Evolutionary conservation across 2,113 vertebrate genomes (phyloP).

Genomic region (Ochotona curzoniae): DNA sequence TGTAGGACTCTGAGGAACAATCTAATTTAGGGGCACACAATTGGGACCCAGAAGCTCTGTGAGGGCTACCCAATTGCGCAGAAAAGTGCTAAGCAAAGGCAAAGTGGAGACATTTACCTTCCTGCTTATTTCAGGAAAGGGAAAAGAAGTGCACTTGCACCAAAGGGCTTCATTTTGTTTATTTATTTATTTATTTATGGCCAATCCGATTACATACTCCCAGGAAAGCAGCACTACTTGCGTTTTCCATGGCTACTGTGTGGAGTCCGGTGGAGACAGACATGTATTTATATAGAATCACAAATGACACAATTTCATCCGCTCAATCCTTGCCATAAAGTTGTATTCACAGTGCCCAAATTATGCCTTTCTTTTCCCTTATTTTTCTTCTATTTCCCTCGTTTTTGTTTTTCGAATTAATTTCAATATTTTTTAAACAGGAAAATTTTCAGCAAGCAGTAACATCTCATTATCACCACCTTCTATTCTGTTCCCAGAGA

Average conservation of each 20-base stretch:
- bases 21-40: conserved; percentile 64
- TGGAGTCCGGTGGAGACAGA: accelerated
- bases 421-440: neutral
- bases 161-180: conserved; percentile 30
- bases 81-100: conserved; percentile 74
- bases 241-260: neutral
- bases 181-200: neutral
- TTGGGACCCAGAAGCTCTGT: neutral
- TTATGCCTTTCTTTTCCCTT: neutral
- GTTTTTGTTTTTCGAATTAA: conserved; percentile 4
- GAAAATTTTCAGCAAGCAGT: neutral
- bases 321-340: neutral
- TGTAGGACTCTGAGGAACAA: conserved; percentile 7
- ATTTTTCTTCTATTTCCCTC: neutral
- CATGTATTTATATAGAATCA: neutral
- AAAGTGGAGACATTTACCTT: conserved; percentile 75
- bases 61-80: conserved; percentile 58
- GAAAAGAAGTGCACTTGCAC: conserved; percentile 50
- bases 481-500: neutral
- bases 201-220: too few species aligned
- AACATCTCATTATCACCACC: neutral
- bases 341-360: accelerated
- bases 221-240: conserved; percentile 13
- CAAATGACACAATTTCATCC: accelerated
- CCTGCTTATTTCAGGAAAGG: conserved; percentile 70